Evolutionary conservation across 2,888 invertebrate genomes (phyloP), one percentile per base, ranked within the genome.

Genomic region (Fragum sueziense): DNA sequence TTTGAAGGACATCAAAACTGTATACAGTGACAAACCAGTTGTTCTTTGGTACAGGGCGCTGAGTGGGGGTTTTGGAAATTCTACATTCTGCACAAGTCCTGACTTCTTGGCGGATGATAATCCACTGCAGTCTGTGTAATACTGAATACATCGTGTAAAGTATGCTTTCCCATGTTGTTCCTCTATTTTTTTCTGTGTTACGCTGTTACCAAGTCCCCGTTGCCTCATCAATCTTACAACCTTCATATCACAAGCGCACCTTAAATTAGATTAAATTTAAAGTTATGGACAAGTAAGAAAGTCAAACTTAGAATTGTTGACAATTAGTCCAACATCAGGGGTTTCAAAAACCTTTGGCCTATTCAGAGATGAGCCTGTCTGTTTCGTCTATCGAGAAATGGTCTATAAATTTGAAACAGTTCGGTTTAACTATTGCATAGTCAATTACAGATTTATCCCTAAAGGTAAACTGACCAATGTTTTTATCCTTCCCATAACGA

Each of bases 161-260:
- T 75, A 84, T 7, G 27, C 54, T 31, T 86, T 85, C 4, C 79
- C 67, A 77, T 87, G 86, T 25, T 70, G n/a, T 70, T 51, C 54
- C 1, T 33, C 22, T 11, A 70, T 3, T 41, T 84, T 79, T 65
- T 80, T 79, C 41, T 59, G 57, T 4, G 27, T 59, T 14, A 22
- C 29, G 7, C 27, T 59, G 29, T 59, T 59, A 27, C 57, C 57
- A 3, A 59, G 27, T 7, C 57, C 57, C 9, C 27, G 25, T 6
- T 59, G 25, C 6, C 57, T 59, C 57, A 59, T 22, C 3, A 59
- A 27, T 7, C 27, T 22, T 2, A 59, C 57, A 22, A 59, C 27
- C 17, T 59, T 59, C 6, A 59, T 27, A 7, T 59, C 57, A 59
- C 57, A 59, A 9, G 57, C 27, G 25, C 7, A 27, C 27, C 29